These are phyloP conservation scores for Epiperipatus broadwayi DNA, from an alignment of 2,888 invertebrate genomes.

Conservation along the genomic window DNA sequence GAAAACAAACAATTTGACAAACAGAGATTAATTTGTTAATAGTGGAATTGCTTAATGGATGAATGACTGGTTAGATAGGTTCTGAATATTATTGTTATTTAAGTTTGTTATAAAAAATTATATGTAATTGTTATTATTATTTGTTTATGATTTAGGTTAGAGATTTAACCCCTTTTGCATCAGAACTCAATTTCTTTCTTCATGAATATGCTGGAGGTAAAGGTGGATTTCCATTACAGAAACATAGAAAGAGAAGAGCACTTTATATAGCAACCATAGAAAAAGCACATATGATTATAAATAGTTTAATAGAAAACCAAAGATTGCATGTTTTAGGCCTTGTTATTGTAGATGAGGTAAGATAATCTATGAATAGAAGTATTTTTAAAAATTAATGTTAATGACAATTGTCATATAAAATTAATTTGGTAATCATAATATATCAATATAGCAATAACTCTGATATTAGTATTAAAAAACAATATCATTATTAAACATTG, in stretches of 20 bases:
- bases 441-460: too few relatives aligned
- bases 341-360: conserved; percentile 62
- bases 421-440: too few relatives aligned
- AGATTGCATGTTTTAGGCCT: conserved; percentile 58
- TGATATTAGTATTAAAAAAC: too few relatives aligned
- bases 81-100: too few relatives aligned
- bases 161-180: conserved; percentile 62
- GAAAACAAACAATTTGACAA: too few relatives aligned
- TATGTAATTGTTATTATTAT: too few relatives aligned
- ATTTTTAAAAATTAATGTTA: too few relatives aligned
- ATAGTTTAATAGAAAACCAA: conserved; percentile 56
- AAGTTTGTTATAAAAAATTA: too few relatives aligned
- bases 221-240: conserved; percentile 61
- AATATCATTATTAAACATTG: too few relatives aligned
- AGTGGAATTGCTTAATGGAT: background rate
- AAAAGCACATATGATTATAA: conserved; percentile 64
- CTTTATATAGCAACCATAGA: conserved; percentile 86
- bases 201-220: conserved; percentile 90
- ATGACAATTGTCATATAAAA: too few relatives aligned
- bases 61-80: too few relatives aligned
- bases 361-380: background rate
- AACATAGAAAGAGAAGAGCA: conserved; percentile 47
- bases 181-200: conserved; percentile 63
- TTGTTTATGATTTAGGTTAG: conserved; percentile 43
- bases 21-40: background rate